Conservation (phyloP, 1,140 invertebrate species). For the Tetragonula clypearis region DNA sequence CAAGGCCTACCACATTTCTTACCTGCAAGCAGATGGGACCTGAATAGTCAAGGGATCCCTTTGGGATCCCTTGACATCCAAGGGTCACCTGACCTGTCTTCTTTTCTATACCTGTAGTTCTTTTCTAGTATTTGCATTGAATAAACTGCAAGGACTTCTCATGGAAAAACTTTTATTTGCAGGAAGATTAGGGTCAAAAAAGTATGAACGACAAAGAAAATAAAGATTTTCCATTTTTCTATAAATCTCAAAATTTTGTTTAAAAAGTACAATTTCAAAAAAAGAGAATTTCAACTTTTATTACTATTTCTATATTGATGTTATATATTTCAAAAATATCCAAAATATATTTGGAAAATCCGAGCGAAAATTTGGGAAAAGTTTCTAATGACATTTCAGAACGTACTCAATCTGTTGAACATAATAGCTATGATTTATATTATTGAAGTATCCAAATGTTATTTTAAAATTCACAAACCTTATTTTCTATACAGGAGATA, state of each 20-base stretch:
- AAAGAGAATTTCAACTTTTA: neutral
- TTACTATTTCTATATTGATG: neutral
- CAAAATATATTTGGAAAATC: conserved; percentile 12
- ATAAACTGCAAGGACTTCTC: conserved; percentile 60
- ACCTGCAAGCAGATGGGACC: conserved; percentile 79
- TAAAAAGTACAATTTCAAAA: conserved; percentile 15
- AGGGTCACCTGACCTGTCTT: conserved; percentile 75
- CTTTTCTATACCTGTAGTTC: conserved; percentile 67
- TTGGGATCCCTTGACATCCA: conserved; percentile 68
- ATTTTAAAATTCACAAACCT: conserved; percentile 65
- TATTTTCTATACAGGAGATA: conserved; percentile 75
- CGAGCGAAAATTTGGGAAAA: neutral
- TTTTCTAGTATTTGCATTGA: conserved; percentile 71
- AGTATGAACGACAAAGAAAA: conserved; percentile 20
- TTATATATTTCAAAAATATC: neutral
- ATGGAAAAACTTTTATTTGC: conserved; percentile 56
- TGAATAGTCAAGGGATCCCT: conserved; percentile 70
- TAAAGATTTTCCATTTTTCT: conserved; percentile 24
- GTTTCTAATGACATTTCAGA: neutral
- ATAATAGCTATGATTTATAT: neutral
- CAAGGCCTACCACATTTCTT: conserved; percentile 74
- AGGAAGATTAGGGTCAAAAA: conserved; percentile 21
- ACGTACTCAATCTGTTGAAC: neutral
- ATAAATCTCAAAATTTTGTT: conserved; percentile 27
- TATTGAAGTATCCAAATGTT: conserved; percentile 8